A percentile compares a stretch with the other conserved stretches of the same genome.
Conservation (phyloP, 2,888 invertebrate genomes). For the Nebria brevicollis region DNA sequence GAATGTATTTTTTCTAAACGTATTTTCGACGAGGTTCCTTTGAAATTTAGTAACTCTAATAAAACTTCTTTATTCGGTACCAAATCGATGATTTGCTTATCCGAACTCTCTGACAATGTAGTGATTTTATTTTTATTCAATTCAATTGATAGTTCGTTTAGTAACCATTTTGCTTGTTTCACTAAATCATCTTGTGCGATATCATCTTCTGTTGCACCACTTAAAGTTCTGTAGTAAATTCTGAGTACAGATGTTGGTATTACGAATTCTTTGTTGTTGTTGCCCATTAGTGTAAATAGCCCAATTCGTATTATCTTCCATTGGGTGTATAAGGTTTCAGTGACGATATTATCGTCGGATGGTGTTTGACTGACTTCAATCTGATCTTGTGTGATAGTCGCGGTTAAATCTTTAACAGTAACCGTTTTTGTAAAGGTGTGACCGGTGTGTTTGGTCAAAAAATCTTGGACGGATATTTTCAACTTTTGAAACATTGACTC, state of each 20-base stretch:
- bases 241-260: conserved; percentile 59
- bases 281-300: conserved; percentile 57
- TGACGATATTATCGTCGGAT: conserved; percentile 49
- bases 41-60: conserved; percentile 42
- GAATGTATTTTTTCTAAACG: conserved; percentile 51
- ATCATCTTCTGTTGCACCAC: conserved; percentile 55
- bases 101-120: conserved; percentile 32
- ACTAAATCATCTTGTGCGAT: conserved; percentile 55
- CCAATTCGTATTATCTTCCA: conserved; percentile 60
- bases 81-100: conserved; percentile 39
- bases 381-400: conserved; percentile 58
- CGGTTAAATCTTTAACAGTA: conserved; percentile 58
- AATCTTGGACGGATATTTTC: conserved; percentile 63
- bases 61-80: conserved; percentile 44
- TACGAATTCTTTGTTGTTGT: conserved; percentile 57
- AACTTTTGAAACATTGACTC: conserved; percentile 62
- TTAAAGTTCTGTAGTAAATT: conserved; percentile 60
- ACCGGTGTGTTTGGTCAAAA: conserved; percentile 61
- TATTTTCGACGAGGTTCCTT: conserved; percentile 44
- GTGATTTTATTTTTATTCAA: conserved; percentile 53
- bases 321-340: conserved; percentile 55
- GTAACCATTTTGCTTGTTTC: conserved; percentile 59
- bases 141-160: conserved; percentile 58
- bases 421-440: conserved; percentile 58
- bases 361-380: conserved; percentile 57